Percentiles rank a stretch among this genome's conserved stretches.
These are phyloP conservation scores for Hipparchia sbordonii DNA, from an alignment of 2,888 invertebrate species.

Conservation along the genomic window DNA sequence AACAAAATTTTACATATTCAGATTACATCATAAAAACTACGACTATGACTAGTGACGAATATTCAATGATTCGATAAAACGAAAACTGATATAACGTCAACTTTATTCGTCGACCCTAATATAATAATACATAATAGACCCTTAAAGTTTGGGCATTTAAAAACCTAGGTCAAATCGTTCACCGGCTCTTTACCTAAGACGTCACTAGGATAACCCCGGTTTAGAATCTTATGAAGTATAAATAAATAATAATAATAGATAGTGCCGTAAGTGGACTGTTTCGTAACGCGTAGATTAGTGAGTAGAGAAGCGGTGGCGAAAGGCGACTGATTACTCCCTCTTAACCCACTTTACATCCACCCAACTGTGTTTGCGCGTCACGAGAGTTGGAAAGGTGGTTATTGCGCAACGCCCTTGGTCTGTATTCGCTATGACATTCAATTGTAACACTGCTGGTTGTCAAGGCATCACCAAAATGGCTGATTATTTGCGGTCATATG, in stretches of 20 bases:
- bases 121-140: neutral
- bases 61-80: too few species aligned
- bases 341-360: neutral
- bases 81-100: too few species aligned
- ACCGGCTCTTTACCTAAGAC: neutral
- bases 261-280: slow-evolving; percentile 31
- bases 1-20: too few species aligned
- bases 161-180: neutral
- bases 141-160: neutral
- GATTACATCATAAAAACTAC: too few species aligned
- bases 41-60: too few species aligned
- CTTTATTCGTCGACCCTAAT: too few species aligned
- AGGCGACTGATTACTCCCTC: slow-evolving; percentile 9
- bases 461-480: too few species aligned
- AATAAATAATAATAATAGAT: slow-evolving; percentile 7
- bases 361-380: neutral
- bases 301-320: slow-evolving; percentile 21
- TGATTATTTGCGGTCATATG: too few species aligned
- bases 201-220: slow-evolving; percentile 20
- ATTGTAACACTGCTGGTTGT: neutral
- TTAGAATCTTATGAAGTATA: slow-evolving; percentile 25
- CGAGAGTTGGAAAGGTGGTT: neutral
- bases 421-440: neutral
- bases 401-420: neutral
- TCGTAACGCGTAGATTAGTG: slow-evolving; percentile 32